Conservation (phyloP, 1,140 invertebrate species). For the Drosophila suzukii region DNA sequence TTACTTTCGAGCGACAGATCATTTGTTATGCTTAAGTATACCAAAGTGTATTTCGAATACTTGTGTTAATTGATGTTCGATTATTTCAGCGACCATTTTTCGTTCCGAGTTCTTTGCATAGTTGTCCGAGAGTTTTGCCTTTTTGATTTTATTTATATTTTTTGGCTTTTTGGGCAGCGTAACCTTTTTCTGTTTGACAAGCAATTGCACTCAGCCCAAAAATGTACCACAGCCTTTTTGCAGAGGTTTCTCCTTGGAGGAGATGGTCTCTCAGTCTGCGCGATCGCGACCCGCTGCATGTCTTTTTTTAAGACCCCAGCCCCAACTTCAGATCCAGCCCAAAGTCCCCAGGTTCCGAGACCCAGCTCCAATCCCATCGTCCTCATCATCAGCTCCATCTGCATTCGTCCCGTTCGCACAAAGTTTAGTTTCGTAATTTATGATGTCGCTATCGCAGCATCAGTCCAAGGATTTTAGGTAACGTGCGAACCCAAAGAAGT, state of each 20-base stretch:
- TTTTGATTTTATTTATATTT: constrained; percentile 19
- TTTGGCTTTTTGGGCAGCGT: constrained; percentile 51
- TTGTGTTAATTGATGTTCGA: constrained; percentile 17
- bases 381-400: constrained; percentile 46
- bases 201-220: constrained; percentile 80
- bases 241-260: constrained; percentile 26
- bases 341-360: not conserved
- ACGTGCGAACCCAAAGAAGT: constrained; percentile 45
- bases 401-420: constrained; percentile 67
- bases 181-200: constrained; percentile 81
- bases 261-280: constrained; percentile 56
- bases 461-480: constrained; percentile 67
- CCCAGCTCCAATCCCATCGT: constrained; percentile 22
- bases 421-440: constrained; percentile 81
- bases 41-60: not conserved
- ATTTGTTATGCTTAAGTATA: not conserved
- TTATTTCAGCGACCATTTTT: constrained; percentile 10
- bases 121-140: constrained; percentile 15
- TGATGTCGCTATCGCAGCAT: constrained; percentile 70
- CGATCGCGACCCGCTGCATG: constrained; percentile 63
- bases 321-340: not conserved
- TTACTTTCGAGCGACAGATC: not conserved
- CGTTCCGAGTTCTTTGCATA: constrained; percentile 3
- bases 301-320: constrained; percentile 12
- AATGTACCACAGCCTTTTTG: constrained; percentile 56